Evolutionary conservation across 2,113 vertebrate genomes (phyloP).

Genomic region (Nothoprocta perdicaria): DNA sequence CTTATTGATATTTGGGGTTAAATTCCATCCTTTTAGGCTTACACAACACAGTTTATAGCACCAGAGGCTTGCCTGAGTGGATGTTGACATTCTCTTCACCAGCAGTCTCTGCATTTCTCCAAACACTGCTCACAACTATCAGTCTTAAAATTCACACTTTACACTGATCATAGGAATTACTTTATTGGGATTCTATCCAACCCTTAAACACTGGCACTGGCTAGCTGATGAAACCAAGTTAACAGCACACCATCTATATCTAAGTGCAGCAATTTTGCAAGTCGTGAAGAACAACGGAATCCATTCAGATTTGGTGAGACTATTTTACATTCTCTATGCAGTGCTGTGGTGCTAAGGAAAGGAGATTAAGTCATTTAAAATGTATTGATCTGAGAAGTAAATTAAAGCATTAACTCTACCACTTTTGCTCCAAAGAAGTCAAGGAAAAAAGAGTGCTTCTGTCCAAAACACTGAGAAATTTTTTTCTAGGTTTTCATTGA

Average conservation of each 20-base stretch:
- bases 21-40: neutral
- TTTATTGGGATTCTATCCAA: neutral
- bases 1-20: constrained; percentile 1
- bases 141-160: neutral
- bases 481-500: neutral
- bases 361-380: neutral
- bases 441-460: neutral
- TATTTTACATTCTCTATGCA: neutral
- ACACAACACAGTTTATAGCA: neutral
- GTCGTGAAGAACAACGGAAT: neutral
- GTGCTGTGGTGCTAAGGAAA: neutral
- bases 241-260: neutral
- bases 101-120: neutral
- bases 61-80: neutral
- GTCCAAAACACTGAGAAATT: neutral
- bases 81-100: neutral
- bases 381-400: neutral
- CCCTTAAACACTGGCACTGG: neutral
- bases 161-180: neutral
- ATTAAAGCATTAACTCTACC: neutral
- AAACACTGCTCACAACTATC: neutral
- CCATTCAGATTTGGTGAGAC: neutral
- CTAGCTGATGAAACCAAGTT: neutral
- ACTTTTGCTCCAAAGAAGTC: neutral
- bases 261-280: neutral